These are phyloP conservation scores for Calameuta idolon DNA, from an alignment of 2,888 invertebrate species.

Conservation along the genomic window DNA sequence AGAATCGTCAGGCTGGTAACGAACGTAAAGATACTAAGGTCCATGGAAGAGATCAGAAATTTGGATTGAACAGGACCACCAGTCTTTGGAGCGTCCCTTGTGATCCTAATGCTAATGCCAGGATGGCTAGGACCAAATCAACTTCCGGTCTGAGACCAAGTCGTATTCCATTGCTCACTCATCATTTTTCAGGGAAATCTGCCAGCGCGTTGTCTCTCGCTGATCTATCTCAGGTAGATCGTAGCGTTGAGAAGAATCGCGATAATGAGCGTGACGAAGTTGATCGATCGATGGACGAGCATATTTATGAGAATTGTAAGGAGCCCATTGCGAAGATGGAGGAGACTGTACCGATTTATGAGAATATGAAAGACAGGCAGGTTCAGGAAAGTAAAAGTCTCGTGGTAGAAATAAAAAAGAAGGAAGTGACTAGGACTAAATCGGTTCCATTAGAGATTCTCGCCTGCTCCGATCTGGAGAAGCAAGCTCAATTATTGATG, in stretches of 20 bases:
- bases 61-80: constrained; percentile 39
- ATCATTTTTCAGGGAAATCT: constrained; percentile 36
- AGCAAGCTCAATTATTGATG: constrained; percentile 57
- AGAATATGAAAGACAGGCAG: constrained; percentile 37
- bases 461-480: constrained; percentile 55
- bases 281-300: constrained; percentile 54
- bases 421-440: constrained; percentile 51
- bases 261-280: constrained; percentile 49
- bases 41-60: constrained; percentile 16
- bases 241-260: constrained; percentile 44
- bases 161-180: constrained; percentile 58
- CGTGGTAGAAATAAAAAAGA: constrained; percentile 27
- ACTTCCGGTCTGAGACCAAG: constrained; percentile 51
- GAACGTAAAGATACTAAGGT: constrained; percentile 20
- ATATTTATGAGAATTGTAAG: constrained; percentile 57
- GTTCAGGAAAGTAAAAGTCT: constrained; percentile 31
- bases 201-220: constrained; percentile 59
- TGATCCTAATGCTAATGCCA: constrained; percentile 19
- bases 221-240: constrained; percentile 62
- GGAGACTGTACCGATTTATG: constrained; percentile 43
- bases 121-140: constrained; percentile 42
- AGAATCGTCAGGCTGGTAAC: constrained; percentile 12
- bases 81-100: constrained; percentile 23
- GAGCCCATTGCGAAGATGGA: constrained; percentile 49
- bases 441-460: constrained; percentile 59